Base-by-base conservation (phyloP, 2,113 vertebrate genomes). In the Athene noctua region DNA sequence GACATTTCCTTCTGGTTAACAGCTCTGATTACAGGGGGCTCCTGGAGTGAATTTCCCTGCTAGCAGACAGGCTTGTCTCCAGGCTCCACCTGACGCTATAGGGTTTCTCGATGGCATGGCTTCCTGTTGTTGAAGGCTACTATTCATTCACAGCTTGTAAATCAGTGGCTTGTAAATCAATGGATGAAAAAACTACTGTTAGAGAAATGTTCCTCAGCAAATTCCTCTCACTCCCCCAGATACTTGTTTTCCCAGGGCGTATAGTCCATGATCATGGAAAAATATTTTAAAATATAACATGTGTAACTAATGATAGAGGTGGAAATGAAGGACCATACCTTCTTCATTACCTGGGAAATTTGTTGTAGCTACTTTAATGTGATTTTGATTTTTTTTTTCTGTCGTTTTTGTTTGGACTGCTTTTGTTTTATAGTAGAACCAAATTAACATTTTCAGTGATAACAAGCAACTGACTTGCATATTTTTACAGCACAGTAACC, bases 131-230 rank as follows among this genome's bases (percentile, higher is more conserved):
- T 98, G 97, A 98, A 98, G 97, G 98, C 98, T 98, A 97, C 98
- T 97, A 98, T 98, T 98, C 98, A 98, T 98, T 98, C 98, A 91
- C 98, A 98, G 98, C 98, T 98, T 98, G 98, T 98, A 98, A 98
- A 98, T 98, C 98, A 98, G 98, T 93, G 97, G 94, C 98, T 97
- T 98, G 98, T 98, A 98, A 98, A 98, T 98, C 98, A 98, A 52
- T 82, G 96, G 96, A 97, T 97, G 95, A 97, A 98, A 96, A 96
- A 95, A 98, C 96, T 97, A 98, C 97, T 98, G 98, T 98, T 98
- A 85, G 97, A 96, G 95, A 94, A 97, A 97, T 88, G 97, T 97
- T 98, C 97, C 97, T 98, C 96, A 92, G 94, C 97, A 97, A 97
- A 97, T 96, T 98, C 97, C 95, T 89, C 78, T 95, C 93, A 78